Evolutionary conservation across 1,140 invertebrate genomes (phyloP), one percentile per base, ranked within the genome.

Genomic region (Coptotermes formosanus): DNA sequence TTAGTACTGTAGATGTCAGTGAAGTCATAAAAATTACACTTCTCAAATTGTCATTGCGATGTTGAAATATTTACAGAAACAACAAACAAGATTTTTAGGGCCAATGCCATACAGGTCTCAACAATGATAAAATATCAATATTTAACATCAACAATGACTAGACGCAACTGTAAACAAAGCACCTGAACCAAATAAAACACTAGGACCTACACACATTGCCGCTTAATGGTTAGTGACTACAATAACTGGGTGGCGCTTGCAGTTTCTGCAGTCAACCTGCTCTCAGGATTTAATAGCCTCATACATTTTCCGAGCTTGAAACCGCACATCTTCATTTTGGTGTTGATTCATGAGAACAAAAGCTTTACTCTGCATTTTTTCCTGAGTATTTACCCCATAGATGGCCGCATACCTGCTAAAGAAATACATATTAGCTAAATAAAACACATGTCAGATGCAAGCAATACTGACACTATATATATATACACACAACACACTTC

Each of bases 381-480:
- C 91, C 21, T 90, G 86, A 32, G 88, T 89, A 86, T 91, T 91
- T 25, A 92, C 89, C 30, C 92, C 92, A 89, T 91, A 92, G 48
- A 94, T 89, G 3, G 91, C 91, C 21, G 92, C 91, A 89, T 93
- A 93, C 90, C 91, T 90, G 89, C 83, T 87, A 88, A 89, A 87
- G 81, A 88, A 86, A 87, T 85, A 87, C 48, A 85, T 59, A 85
- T 82, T 85, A 85, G 83, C 83, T 55, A 84, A 84, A 52, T 75
- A 75, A 30, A 75, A 75, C 14, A 75, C 14, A 16, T 75, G n/a
- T 30, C 0, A 55, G 52, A 19, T 55, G 19, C 14, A 16, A 19
- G 52, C 14, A 55, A 55, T 16, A 55, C 52, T 19, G 14, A 55
- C 52, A 55, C 3, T 0, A 55, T 55, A 55, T 1, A 55, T 21